A percentile compares a stretch with the other conserved stretches of the same genome.
phyloP scores from a whole-genome alignment of 2,888 invertebrate genomes.

The Drosophila conformis region DNA sequence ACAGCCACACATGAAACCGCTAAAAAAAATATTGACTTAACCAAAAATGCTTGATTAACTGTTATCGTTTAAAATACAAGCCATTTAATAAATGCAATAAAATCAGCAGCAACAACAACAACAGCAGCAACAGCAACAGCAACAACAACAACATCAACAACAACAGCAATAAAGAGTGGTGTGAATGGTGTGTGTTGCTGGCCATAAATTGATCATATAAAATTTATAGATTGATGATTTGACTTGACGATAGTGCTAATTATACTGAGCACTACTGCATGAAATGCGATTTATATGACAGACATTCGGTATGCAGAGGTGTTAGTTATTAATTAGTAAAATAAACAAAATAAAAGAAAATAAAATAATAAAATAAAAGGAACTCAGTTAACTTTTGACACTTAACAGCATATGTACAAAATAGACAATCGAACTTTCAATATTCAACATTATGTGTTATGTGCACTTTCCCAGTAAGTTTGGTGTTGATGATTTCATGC shows the following conservation, averaged over 20 bases:
- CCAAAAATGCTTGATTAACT: conserved; percentile 81
- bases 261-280: not conserved
- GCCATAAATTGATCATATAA: conserved; percentile 42
- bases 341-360: not conserved
- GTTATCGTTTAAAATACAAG: conserved; percentile 65
- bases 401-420: not conserved
- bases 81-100: conserved; percentile 61
- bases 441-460: not conserved
- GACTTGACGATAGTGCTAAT: conserved; percentile 2
- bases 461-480: not conserved
- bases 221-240: not conserved
- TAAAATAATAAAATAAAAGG: not conserved
- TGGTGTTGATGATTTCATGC: too few species aligned
- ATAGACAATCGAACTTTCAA: not conserved
- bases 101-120: conserved; percentile 23
- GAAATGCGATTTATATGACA: not conserved
- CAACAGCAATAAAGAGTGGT: conserved; percentile 29
- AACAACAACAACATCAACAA: conserved; percentile 13
- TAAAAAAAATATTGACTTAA: conserved; percentile 82
- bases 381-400: not conserved
- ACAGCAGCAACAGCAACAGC: conserved; percentile 14
- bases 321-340: not conserved
- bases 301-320: not conserved
- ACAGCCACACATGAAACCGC: conserved; percentile 63
- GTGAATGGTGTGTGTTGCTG: conserved; percentile 17